Evolutionary conservation across 2,888 invertebrate genomes (phyloP), one percentile per base, ranked within the genome.

Genomic region (Ommatoiulus sabulosus): DNA sequence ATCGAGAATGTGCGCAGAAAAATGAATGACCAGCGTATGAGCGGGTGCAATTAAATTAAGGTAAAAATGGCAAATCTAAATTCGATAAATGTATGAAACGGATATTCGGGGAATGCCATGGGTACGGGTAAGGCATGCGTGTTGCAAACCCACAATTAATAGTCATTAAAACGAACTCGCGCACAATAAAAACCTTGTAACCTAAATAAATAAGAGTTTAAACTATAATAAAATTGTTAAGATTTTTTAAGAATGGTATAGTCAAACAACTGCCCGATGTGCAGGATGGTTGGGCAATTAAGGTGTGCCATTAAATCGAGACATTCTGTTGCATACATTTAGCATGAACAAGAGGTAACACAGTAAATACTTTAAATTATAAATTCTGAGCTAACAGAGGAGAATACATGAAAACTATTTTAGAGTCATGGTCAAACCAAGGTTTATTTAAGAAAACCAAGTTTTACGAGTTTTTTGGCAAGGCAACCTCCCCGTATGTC

Each of bases 21-120:
- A 63, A 63, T 63, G 63, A 63, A 63, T 63, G 63, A 63, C 63
- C 63, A 20, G 63, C 20, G 20, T 63, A 63, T 63, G 63, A 63
- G 63, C n/a, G 63, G 63, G n/a, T 63, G 63, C 63, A 63, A 63
- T 63, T 63, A 63, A 63, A 63, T 12, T 46, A 12, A 46, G 46
- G 63, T 63, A 63, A 63, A 63, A 63, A 63, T 63, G 63, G 63
- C 63, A 63, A 63, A 63, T 63, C 63, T 63, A n/a, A 63, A 63
- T 63, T n/a, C 63, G 63, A 63, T 63, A 63, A 63, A 63, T 57
- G n/a, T 63, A 63, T 63, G 63, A 63, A 63, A 20, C 8, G 63
- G 20, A n/a, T 63, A 63, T 63, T n/a, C 63, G 63, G 63, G 20
- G 20, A 63, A 63, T 63, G 63, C 63, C 63, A 63, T 63, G 12